Percentiles rank a stretch among this genome's conserved stretches.
phyloP scores from a whole-genome alignment of 2,113 vertebrate species.

The Ciconia boyciana region DNA sequence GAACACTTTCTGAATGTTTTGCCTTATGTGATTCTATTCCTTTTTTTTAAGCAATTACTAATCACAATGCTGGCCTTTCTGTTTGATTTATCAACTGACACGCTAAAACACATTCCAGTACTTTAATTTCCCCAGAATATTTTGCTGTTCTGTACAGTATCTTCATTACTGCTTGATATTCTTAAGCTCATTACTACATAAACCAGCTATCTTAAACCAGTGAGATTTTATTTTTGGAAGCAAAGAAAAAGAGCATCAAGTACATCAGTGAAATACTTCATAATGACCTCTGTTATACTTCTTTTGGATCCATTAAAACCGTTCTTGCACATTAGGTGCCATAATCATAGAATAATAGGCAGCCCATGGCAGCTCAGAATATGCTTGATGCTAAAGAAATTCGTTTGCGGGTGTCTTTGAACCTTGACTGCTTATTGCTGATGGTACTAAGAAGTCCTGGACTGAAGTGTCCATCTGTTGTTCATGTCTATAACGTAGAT shows the following conservation, averaged over 20 bases:
- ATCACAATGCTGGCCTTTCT: not conserved
- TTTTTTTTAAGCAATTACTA: not conserved
- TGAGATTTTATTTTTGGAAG: constrained; percentile 50
- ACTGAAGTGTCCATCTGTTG: not conserved
- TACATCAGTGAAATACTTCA: constrained; percentile 27
- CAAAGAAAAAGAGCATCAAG: not conserved
- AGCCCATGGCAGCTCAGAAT: not conserved
- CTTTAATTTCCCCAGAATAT: not conserved
- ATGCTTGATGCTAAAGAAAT: not conserved
- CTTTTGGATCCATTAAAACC: constrained; percentile 19
- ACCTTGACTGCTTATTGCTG: not conserved
- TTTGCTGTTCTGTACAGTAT: constrained; percentile 24
- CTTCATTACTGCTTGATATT: constrained; percentile 25
- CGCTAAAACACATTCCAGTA: not conserved
- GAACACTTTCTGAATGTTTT: not conserved
- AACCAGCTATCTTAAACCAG: constrained; percentile 35
- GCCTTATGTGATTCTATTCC: not conserved
- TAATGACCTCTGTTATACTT: constrained; percentile 18
- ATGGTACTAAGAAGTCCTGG: not conserved
- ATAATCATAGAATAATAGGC: not conserved
- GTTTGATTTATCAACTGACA: not conserved
- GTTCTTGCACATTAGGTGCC: not conserved
- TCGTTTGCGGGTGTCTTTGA: not conserved
- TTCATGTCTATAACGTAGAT: not conserved
- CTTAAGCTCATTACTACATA: constrained; percentile 4